Base-by-base conservation (phyloP, 92 coral and sea anemone genomes). In the Siderastrea radians region DNA sequence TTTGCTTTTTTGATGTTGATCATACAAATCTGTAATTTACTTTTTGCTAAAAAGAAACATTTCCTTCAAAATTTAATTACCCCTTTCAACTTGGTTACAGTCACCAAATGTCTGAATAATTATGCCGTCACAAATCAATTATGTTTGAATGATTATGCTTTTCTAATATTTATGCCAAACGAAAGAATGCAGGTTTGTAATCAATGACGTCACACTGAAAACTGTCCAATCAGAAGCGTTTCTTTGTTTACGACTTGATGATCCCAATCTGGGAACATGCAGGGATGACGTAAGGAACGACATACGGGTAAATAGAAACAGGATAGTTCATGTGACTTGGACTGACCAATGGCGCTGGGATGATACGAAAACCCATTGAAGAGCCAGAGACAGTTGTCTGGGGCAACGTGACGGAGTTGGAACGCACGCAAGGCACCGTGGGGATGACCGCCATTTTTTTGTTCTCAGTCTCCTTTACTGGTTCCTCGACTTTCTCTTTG, bases 251-350 rank as follows among this genome's bases (percentile, higher is more conserved):
- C 62, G 87, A 74, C 74, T 84, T 84, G 87, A 84, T 84, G 81
- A 84, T 65, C 14, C 79, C 87, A 72, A 84, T 60, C 55, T 48
- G 72, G 10, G 81, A 73, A 46, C 87, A 84, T 46, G 89, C 53
- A 8, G 89, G 89, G 11, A 85, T 77, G 49, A 77, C 89, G 64
- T 52, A 85, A 46, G 89, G 84, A 45, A 85, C 61, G 55, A 85
- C 11, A 68, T 85, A 85, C 14, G 89, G 83, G 84, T 85, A 85
- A 46, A 76, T 13, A 19, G 86, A 82, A 58, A 84, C 59, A 64
- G 89, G 89, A 55, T 69, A 85, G 53, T 75, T 46, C 84, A 85
- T 85, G 75, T 85, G 89, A 85, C 74, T 58, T 53, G 83, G 77
- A 77, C 77, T 67, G 84, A 78, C 89, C 84, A 85, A 68, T 77